phyloP scores from a whole-genome alignment of 30 jellyfish, hydroid and myxozoan species.

The Hydra vulgaris region DNA sequence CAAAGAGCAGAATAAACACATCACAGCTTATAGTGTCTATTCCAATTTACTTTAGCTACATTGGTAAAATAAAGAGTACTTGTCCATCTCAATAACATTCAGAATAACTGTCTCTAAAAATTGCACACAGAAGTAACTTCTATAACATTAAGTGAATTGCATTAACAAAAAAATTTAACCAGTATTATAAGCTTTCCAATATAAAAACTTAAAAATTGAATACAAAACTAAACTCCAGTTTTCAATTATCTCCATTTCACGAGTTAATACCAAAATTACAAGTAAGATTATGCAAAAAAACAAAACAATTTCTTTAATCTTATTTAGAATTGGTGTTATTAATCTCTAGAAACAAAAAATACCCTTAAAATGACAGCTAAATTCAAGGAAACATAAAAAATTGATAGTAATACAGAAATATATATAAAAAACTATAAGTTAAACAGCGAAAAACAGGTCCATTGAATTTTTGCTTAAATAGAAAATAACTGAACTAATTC shows the following conservation, averaged over 20 bases:
- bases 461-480: not conserved
- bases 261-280: not conserved
- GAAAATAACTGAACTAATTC: not conserved
- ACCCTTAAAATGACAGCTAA: not conserved
- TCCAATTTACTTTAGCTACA: too few species aligned
- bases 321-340: not conserved
- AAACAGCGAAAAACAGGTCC: not conserved
- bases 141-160: not conserved
- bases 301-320: not conserved
- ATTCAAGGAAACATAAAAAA: not conserved
- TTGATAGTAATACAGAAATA: not conserved
- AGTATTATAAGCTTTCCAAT: not conserved
- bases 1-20: too few species aligned
- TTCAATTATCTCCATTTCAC: not conserved
- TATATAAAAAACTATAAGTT: not conserved
- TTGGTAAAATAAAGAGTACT: not conserved
- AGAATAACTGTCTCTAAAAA: not conserved
- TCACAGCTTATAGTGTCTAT: too few species aligned
- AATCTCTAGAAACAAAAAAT: not conserved
- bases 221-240: not conserved
- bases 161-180: not conserved
- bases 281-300: not conserved
- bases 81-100: not conserved
- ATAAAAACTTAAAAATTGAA: not conserved
- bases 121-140: not conserved